Evolutionary conservation across 2,113 vertebrate genomes (phyloP), one percentile per base, ranked within the genome.

Genomic region (Sinosuthora webbiana): DNA sequence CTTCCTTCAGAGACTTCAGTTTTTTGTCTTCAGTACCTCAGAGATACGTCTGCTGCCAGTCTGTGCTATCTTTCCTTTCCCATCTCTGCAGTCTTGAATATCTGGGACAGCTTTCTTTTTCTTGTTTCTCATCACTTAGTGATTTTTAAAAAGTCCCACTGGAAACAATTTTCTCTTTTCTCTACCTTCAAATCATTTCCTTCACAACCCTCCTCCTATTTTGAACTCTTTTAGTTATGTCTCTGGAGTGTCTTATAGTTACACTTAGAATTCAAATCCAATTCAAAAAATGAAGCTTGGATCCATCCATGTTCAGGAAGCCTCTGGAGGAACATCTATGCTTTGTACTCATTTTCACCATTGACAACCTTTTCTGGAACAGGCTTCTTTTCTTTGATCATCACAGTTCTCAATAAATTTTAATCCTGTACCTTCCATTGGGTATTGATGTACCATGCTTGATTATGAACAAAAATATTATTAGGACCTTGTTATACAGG

Each of bases 1-100:
- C 8, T 42, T 76, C 13, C 47, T 33, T 37, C 3, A 31, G 52
- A 45, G 47, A 39, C 15, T 47, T 42, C 11, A 28, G 21, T 39
- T 63, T 42, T n/a, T 31, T 75, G 14, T 57, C 27, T 62, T 25
- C 14, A 2, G 20, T 19, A 42, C 47, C 35, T 82, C n/a, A 33
- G 44, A 77, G 50, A 80, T 3, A 7, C 0, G 0, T n/a, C 25
- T 37, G 50, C 28, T 91, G 47, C 35, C 33, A 55, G 63, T 30
- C 57, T 37, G 10, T 2, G 0, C 47, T 23, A 3, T 2, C 7
- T 20, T 25, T 8, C 8, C 5, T 24, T 78, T 56, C 11, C 59
- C 30, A 6, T 41, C 24, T 78, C 44, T 47, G 50, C 39, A 31
- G 27, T 31, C 22, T 6, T n/a, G 41, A 14, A 2, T 78, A 39